Percentiles rank a stretch among this genome's conserved stretches.
phyloP scores from a whole-genome alignment of 2,113 vertebrate species.

The Pseudolaguvia tuberculata region DNA sequence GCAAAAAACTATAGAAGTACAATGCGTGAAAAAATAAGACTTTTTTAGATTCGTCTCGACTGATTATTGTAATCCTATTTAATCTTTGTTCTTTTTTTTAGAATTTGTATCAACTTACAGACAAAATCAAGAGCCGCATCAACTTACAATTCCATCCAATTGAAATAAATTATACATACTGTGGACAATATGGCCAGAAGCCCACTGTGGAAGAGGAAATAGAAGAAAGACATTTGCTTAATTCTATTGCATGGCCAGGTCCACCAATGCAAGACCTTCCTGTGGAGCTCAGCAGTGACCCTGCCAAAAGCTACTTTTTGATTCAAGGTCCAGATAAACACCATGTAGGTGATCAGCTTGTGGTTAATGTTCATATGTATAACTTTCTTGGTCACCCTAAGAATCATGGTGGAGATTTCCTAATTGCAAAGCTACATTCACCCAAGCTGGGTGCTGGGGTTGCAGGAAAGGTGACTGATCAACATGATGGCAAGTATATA shows the following conservation, averaged over 20 bases:
- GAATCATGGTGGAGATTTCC: too few relatives aligned
- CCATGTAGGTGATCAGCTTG: conserved; percentile 77
- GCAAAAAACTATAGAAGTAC: too few relatives aligned
- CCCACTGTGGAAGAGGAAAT: conserved; percentile 72
- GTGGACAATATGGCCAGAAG: conserved; percentile 71
- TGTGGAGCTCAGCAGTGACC: conserved; percentile 78
- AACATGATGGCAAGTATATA: too few relatives aligned
- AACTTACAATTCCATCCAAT: conserved; percentile 52
- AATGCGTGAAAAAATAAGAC: too few relatives aligned
- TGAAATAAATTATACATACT: conserved; percentile 59
- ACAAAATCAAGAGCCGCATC: conserved; percentile 53
- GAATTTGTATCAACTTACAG: conserved; percentile 64
- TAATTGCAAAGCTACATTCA: too few relatives aligned
- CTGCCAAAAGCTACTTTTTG: conserved; percentile 78
- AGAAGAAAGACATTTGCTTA: conserved; percentile 78
- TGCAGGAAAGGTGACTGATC: too few relatives aligned
- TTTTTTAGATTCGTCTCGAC: too few relatives aligned
- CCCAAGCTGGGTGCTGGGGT: too few relatives aligned
- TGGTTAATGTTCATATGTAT: conserved; percentile 78
- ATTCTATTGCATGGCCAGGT: conserved; percentile 74
- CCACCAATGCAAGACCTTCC: conserved; percentile 41
- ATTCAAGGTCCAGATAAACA: conserved; percentile 67
- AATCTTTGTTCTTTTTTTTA: conserved; percentile 40
- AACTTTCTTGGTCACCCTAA: conserved; percentile 77
- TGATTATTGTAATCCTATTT: too few relatives aligned